These are phyloP conservation scores for Rhyacophila evoluta DNA, from an alignment of 2,888 invertebrate genomes.

Conservation along the genomic window DNA sequence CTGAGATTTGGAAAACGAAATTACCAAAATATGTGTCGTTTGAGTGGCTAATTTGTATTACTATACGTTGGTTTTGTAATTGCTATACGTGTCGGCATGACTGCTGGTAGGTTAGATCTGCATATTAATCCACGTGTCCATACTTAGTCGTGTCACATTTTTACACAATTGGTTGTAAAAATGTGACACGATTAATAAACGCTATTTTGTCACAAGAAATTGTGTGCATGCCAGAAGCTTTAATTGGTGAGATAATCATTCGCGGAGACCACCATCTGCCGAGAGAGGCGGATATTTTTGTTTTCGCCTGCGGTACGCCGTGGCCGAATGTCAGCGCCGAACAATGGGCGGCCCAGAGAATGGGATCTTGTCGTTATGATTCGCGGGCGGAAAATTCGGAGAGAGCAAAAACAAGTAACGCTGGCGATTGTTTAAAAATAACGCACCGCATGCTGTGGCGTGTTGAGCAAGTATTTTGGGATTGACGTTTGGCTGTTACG, in stretches of 20 bases:
- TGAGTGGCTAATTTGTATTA: too few relatives aligned
- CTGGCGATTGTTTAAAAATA: slow-evolving; percentile 33
- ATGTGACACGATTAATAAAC: not conserved
- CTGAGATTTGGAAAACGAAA: too few relatives aligned
- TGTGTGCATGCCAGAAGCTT: not conserved
- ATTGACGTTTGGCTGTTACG: slow-evolving; percentile 38
- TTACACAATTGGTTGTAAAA: too few relatives aligned
- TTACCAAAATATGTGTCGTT: too few relatives aligned
- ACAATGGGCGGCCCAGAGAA: slow-evolving; percentile 12
- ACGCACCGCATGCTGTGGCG: slow-evolving; percentile 42
- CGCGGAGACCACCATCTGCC: not conserved
- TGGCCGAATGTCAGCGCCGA: not conserved
- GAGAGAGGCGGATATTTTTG: not conserved
- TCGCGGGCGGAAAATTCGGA: slow-evolving; percentile 9
- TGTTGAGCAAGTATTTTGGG: slow-evolving; percentile 44
- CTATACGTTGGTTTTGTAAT: too few relatives aligned
- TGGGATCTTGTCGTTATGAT: not conserved
- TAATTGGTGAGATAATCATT: slow-evolving; percentile 7
- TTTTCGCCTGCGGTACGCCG: not conserved
- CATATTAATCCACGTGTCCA: too few relatives aligned
- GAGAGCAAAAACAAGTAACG: slow-evolving; percentile 7
- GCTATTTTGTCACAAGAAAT: not conserved
- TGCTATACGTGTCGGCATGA: too few relatives aligned
- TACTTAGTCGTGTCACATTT: too few relatives aligned
- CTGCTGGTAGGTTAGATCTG: too few relatives aligned